Conservation (phyloP, 2,888 invertebrate species). For the Neoaliturus tenellus region DNA sequence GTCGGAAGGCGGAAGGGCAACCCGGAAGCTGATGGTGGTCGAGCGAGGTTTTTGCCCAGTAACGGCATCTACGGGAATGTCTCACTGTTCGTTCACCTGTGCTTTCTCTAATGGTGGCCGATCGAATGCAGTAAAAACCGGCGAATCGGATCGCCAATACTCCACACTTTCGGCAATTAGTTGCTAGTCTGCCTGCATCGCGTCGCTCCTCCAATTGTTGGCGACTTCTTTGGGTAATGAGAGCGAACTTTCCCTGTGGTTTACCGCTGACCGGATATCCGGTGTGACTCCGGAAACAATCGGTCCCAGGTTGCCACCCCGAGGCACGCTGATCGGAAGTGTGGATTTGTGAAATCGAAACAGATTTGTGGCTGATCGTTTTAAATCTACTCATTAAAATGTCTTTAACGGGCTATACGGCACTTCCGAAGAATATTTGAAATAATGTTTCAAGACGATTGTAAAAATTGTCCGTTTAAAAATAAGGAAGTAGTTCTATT, state of each 20-base stretch:
- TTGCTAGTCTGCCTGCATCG: neutral
- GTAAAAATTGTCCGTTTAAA: too few relatives aligned
- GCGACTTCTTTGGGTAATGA: constrained; percentile 38
- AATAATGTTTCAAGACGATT: too few relatives aligned
- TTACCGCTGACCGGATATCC: constrained; percentile 14
- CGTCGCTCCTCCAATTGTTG: neutral
- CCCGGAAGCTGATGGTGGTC: neutral
- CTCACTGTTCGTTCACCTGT: constrained; percentile 34
- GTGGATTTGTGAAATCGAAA: neutral
- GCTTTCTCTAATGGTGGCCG: constrained; percentile 44
- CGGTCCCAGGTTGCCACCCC: constrained; percentile 10
- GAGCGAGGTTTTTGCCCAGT: neutral
- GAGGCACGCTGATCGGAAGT: neutral
- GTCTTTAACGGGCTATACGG: too few relatives aligned
- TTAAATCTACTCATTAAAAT: neutral
- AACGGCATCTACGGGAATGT: constrained; percentile 15
- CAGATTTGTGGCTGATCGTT: neutral
- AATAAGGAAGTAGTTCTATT: too few relatives aligned
- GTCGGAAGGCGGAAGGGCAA: constrained; percentile 23
- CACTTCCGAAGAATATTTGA: too few relatives aligned
- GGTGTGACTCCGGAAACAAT: constrained; percentile 24
- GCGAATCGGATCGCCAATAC: constrained; percentile 39
- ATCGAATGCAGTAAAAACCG: constrained; percentile 23
- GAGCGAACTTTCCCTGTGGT: constrained; percentile 25
- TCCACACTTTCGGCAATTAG: constrained; percentile 49